Evolutionary conservation across 2,113 vertebrate genomes (phyloP), one percentile per base, ranked within the genome.

Genomic region (Holacanthus passer): DNA sequence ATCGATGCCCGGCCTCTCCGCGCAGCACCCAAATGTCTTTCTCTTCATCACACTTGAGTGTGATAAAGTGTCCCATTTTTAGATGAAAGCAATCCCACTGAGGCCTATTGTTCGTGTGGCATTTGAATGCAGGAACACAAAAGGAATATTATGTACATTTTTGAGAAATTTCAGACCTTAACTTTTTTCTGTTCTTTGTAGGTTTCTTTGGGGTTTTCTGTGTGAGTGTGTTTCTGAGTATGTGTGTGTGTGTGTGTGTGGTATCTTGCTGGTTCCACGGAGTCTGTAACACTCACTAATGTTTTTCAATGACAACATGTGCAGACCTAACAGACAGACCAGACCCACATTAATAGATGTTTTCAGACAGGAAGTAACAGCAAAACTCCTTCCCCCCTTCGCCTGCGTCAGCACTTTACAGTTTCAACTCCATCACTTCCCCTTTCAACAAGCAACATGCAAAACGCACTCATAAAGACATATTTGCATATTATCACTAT

Each of bases 381-480:
- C 43, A n/a, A n/a, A n/a, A n/a, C 58, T 35, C 39, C 52, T 73
- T 68, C 65, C 73, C 75, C 66, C 76, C 77, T 72, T 75, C 60
- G 59, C 67, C 70, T 48, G 14, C 48, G 59, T 93, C 90, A 94
- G 88, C 89, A 89, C 84, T 91, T 92, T 90, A 82, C 80, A 84
- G 85, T 94, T 93, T 93, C 81, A 85, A 74, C 83, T 85, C 48
- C 62, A 37, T 88, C 83, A 82, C 93, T 94, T 94, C 93, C 87
- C 67, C 75, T 94, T 94, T 89, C 70, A 62, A 62, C 24, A 4
- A 73, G 41, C 68, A 65, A 27, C 71, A 76, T 69, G 47, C 48
- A 88, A 37, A n/a, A 2, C 22, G 24, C 53, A 17, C 41, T 68
- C 19, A 45, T 60, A 74, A 79, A 81, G 72, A 66, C 3, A 24